phyloP scores from a whole-genome alignment of 2,888 invertebrate species.

The Tetragonula carbonaria region DNA sequence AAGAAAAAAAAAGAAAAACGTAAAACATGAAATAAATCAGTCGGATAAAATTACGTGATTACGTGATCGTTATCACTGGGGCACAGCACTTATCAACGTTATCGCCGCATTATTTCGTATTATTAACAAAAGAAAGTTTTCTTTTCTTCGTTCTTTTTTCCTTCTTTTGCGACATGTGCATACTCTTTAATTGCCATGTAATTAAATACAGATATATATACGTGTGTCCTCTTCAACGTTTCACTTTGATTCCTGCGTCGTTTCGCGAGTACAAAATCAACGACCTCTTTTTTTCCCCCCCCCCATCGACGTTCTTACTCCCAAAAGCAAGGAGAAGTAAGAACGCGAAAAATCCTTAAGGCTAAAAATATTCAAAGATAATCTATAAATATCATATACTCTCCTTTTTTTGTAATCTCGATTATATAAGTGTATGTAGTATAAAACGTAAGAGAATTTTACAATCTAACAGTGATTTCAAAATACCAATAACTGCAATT shows the following conservation, averaged over 20 bases:
- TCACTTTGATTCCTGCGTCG: slow-evolving; percentile 54
- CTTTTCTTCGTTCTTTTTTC: background rate
- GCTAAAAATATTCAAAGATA: slow-evolving; percentile 70
- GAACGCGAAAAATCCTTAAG: slow-evolving; percentile 61
- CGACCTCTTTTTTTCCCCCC: slow-evolving; percentile 44
- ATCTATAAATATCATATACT: slow-evolving; percentile 75
- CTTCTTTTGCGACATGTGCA: slow-evolving; percentile 29
- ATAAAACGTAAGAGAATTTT: slow-evolving; percentile 78
- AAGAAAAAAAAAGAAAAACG: slow-evolving; percentile 11
- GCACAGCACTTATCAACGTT: slow-evolving; percentile 38
- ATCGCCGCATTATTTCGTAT: slow-evolving; percentile 35
- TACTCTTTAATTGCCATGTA: slow-evolving; percentile 61
- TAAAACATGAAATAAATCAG: slow-evolving; percentile 21
- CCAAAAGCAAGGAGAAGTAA: slow-evolving; percentile 16
- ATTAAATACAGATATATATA: slow-evolving; percentile 56
- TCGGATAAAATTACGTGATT: slow-evolving; percentile 42
- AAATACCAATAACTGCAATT: slow-evolving; percentile 78
- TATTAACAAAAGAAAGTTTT: slow-evolving; percentile 36
- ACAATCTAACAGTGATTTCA: slow-evolving; percentile 76
- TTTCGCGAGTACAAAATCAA: slow-evolving; percentile 50
- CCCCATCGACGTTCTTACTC: slow-evolving; percentile 3
- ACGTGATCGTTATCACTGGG: slow-evolving; percentile 52
- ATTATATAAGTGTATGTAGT: slow-evolving; percentile 74
- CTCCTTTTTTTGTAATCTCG: slow-evolving; percentile 71
- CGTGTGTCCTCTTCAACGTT: slow-evolving; percentile 54